A percentile compares a stretch with the other conserved stretches of the same genome.
phyloP scores from a whole-genome alignment of 2,888 invertebrate species.

The Lasioglossum leucozonium region DNA sequence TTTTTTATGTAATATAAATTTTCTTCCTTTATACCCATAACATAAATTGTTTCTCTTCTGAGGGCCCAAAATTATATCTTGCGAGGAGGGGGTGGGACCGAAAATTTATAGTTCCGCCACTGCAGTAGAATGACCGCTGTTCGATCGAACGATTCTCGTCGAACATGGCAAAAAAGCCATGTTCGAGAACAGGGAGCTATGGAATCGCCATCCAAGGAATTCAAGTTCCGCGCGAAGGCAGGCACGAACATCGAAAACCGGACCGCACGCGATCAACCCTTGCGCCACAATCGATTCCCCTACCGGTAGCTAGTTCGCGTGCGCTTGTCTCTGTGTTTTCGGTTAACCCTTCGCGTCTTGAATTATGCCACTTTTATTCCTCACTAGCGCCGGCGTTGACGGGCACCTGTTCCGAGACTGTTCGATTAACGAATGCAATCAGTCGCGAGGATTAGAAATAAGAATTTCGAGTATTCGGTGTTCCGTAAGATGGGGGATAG shows the following conservation, averaged over 20 bases:
- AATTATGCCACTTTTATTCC: neutral
- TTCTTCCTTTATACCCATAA: too few species aligned
- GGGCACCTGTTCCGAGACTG: neutral
- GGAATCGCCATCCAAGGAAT: neutral
- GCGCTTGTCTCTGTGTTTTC: neutral
- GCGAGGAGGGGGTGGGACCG: too few species aligned
- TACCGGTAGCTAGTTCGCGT: slow-evolving; percentile 14
- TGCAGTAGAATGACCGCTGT: too few species aligned
- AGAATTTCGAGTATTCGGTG: too few species aligned
- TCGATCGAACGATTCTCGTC: neutral
- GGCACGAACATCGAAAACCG: slow-evolving; percentile 39
- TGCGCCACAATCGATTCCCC: slow-evolving; percentile 36
- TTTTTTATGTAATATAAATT: too few species aligned
- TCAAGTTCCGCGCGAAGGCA: neutral
- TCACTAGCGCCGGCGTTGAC: neutral
- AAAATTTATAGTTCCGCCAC: too few species aligned
- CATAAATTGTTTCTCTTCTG: too few species aligned
- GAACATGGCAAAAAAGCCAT: neutral
- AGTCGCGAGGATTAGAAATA: neutral
- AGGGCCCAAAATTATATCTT: too few species aligned
- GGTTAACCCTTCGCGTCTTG: neutral
- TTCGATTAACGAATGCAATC: neutral
- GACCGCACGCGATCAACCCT: slow-evolving; percentile 60
- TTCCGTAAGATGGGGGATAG: too few species aligned
- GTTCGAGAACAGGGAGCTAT: neutral